Evolutionary conservation across 2,888 invertebrate genomes (phyloP).

Genomic region (Xylophagus ater): DNA sequence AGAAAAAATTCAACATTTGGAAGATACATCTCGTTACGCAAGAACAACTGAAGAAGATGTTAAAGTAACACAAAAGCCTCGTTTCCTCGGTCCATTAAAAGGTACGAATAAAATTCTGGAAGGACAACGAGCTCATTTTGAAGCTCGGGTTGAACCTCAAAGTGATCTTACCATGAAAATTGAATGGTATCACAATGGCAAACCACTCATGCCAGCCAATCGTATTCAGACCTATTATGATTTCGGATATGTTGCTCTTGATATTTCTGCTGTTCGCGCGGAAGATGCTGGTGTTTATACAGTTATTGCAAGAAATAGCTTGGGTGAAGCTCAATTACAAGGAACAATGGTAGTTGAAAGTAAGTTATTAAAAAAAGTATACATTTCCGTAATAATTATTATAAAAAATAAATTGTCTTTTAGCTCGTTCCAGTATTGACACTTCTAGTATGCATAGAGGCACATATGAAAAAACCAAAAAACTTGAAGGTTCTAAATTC

Average conservation of each 20-base stretch:
- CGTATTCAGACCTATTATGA: slow-evolving; percentile 91
- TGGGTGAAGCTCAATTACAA: slow-evolving; percentile 78
- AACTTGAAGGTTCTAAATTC: slow-evolving; percentile 74
- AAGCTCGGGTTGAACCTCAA: slow-evolving; percentile 89
- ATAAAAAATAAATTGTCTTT: slow-evolving; percentile 26
- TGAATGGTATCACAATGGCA: slow-evolving; percentile 96
- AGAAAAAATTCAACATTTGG: slow-evolving; percentile 81
- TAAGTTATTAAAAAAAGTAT: too few relatives aligned
- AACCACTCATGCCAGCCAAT: slow-evolving; percentile 76
- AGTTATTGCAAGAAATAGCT: slow-evolving; percentile 80
- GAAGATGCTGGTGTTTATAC: slow-evolving; percentile 92
- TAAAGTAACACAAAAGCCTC: slow-evolving; percentile 65
- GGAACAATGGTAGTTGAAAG: slow-evolving; percentile 81
- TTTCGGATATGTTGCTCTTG: slow-evolving; percentile 93
- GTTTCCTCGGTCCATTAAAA: slow-evolving; percentile 79
- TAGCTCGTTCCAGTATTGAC: slow-evolving; percentile 79
- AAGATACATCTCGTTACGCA: slow-evolving; percentile 66
- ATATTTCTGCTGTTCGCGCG: slow-evolving; percentile 82
- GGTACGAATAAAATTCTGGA: slow-evolving; percentile 90
- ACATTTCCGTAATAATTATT: too few relatives aligned
- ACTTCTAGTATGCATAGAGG: slow-evolving; percentile 83
- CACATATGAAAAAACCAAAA: slow-evolving; percentile 75
- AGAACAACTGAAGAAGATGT: slow-evolving; percentile 61
- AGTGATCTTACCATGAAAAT: slow-evolving; percentile 85
- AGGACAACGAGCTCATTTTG: slow-evolving; percentile 89